Conservation (phyloP, 1,140 invertebrate species). For the Euwallacea fornicatus region DNA sequence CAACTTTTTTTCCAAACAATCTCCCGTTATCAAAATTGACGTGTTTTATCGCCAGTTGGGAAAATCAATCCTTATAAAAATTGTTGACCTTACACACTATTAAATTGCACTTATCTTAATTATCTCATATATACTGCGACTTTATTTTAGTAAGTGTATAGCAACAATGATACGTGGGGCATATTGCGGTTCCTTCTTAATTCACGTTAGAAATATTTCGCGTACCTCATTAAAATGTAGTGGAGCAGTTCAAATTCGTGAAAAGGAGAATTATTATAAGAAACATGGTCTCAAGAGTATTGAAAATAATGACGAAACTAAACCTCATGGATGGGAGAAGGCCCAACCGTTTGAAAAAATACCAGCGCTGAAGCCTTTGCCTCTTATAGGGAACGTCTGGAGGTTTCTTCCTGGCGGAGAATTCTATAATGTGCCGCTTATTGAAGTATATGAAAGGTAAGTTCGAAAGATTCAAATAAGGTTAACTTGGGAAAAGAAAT, state of each 20-base stretch:
- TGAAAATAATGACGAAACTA: constrained; percentile 15
- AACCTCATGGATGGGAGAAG: constrained; percentile 42
- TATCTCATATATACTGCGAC: too few relatives aligned
- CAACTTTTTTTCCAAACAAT: too few relatives aligned
- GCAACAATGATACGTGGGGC: too few relatives aligned
- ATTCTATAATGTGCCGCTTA: constrained; percentile 30
- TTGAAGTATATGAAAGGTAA: constrained; percentile 36
- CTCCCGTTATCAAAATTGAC: too few relatives aligned
- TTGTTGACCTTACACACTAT: too few relatives aligned
- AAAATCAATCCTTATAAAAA: too few relatives aligned
- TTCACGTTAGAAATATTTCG: too few relatives aligned
- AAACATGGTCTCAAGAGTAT: constrained; percentile 12
- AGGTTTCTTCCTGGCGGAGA: constrained; percentile 44
- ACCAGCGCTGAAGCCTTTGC: constrained; percentile 55
- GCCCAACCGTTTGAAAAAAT: constrained; percentile 55
- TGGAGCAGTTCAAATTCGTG: background rate
- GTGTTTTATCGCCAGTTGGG: too few relatives aligned
- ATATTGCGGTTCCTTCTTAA: too few relatives aligned
- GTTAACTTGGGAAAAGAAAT: background rate
- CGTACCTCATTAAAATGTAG: too few relatives aligned
- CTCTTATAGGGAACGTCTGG: constrained; percentile 54
- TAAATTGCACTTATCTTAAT: too few relatives aligned
- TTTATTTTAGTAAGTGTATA: too few relatives aligned
- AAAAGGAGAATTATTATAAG: constrained; percentile 25
- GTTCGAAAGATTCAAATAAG: background rate